A percentile compares a stretch with the other conserved stretches of the same genome.
phyloP scores from a whole-genome alignment of 1,140 invertebrate species.

The Plutomurus gul region DNA sequence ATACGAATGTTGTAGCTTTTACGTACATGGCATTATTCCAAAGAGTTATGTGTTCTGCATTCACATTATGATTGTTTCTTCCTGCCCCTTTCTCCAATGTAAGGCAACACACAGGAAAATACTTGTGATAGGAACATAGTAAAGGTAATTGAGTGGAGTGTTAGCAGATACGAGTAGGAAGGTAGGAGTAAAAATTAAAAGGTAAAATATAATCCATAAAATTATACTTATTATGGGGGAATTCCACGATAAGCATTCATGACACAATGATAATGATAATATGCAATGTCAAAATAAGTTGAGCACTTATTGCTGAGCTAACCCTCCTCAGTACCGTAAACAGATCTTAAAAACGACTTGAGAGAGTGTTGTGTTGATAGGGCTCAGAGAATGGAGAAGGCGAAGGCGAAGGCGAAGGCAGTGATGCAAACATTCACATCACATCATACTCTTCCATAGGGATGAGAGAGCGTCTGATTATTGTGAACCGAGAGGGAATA shows the following conservation, averaged over 20 bases:
- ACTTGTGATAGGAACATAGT: neutral
- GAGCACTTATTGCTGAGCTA: neutral
- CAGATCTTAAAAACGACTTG: constrained; percentile 31
- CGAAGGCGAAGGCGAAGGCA: neutral
- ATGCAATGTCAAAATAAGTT: constrained; percentile 42
- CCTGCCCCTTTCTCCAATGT: neutral
- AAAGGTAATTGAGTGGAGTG: neutral
- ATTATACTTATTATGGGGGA: constrained; percentile 14
- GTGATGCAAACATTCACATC: constrained; percentile 4
- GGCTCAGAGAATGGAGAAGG: neutral
- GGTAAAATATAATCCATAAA: constrained; percentile 33
- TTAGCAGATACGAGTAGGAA: neutral
- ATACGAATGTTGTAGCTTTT: neutral
- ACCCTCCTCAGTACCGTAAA: constrained; percentile 34
- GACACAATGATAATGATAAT: constrained; percentile 6
- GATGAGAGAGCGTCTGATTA: no score
- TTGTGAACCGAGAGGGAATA: constrained; percentile 21
- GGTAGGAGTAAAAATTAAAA: constrained; percentile 31
- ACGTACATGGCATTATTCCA: neutral
- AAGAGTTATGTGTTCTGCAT: neutral
- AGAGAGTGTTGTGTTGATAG: constrained; percentile 10
- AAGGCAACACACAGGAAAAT: no score
- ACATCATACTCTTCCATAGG: neutral
- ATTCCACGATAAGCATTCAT: constrained; percentile 17
- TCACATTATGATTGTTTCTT: constrained; percentile 12